A percentile compares a stretch with the other conserved stretches of the same genome.
These are phyloP conservation scores for Galaxea fascicularis DNA, from an alignment of 92 coral and sea anemone genomes.

Conservation along the genomic window DNA sequence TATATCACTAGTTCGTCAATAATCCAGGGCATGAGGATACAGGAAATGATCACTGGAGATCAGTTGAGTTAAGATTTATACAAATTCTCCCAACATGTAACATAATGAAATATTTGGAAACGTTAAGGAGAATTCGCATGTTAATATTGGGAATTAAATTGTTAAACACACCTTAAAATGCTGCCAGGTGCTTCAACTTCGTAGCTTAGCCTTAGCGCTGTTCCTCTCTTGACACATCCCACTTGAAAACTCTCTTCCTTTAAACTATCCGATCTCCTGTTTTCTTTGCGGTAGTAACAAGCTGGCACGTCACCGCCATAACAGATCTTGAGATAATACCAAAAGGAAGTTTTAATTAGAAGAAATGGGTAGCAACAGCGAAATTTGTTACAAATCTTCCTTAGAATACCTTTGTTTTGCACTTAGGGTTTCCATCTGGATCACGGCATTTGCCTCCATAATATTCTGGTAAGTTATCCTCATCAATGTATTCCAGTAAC, in stretches of 20 bases:
- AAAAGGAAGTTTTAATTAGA: background rate
- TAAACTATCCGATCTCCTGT: constrained; percentile 32
- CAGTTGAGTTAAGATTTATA: too few species aligned
- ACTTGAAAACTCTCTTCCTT: constrained; percentile 68
- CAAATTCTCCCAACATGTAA: too few species aligned
- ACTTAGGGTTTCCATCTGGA: constrained; percentile 74
- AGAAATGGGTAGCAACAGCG: background rate
- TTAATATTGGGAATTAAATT: too few species aligned
- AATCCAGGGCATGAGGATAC: too few species aligned
- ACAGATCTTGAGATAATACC: constrained; percentile 62
- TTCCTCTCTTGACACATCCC: constrained; percentile 76
- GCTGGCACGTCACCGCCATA: constrained; percentile 88
- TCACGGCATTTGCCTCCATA: constrained; percentile 82
- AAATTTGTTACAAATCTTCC: background rate
- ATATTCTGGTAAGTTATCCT: constrained; percentile 75
- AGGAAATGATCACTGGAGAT: too few species aligned
- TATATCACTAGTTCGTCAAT: too few species aligned
- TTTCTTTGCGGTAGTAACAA: constrained; percentile 48
- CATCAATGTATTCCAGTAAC: constrained; percentile 69
- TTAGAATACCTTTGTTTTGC: constrained; percentile 65
- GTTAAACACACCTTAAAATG: constrained; percentile 73
- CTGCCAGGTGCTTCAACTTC: constrained; percentile 78
- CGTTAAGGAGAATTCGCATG: too few species aligned
- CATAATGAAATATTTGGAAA: too few species aligned
- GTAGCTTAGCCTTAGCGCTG: constrained; percentile 75